These are phyloP conservation scores for Benthosema pterotum DNA, from an alignment of 2,797 vertebrate genomes.

Conservation along the genomic window DNA sequence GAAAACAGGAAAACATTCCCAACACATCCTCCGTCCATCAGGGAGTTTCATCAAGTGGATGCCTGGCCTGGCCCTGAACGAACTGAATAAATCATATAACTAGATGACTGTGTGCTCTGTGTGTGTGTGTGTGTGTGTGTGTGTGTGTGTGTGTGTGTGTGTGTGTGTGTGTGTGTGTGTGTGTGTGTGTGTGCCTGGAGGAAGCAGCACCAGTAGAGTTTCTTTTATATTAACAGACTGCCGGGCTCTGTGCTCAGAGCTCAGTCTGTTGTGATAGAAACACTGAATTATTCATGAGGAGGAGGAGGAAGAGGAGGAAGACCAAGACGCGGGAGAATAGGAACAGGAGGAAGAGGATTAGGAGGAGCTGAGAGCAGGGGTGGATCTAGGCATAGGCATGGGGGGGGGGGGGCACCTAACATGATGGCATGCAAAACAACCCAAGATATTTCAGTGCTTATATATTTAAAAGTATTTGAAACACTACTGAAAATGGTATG, in stretches of 20 bases:
- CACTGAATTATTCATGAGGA: slow-evolving; percentile 81
- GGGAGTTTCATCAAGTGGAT: slow-evolving; percentile 64
- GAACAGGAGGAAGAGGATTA: background rate
- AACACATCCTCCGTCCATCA: slow-evolving; percentile 58
- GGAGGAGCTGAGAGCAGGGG: too few species aligned
- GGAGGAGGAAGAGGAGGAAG: slow-evolving; percentile 63
- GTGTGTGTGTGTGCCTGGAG: slow-evolving; percentile 69
- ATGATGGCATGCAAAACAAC: too few species aligned
- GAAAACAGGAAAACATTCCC: slow-evolving; percentile 59
- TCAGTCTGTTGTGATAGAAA: slow-evolving; percentile 80
- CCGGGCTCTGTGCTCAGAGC: slow-evolving; percentile 73
- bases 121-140: slow-evolving; percentile 9
- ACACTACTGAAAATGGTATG: too few species aligned
- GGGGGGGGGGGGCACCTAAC: too few species aligned
- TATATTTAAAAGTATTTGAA: too few species aligned
- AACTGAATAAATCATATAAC: slow-evolving; percentile 25
- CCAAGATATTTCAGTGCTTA: too few species aligned
- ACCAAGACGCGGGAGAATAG: slow-evolving; percentile 20
- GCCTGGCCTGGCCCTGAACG: slow-evolving; percentile 36
- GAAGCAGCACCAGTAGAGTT: slow-evolving; percentile 68
- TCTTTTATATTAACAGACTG: slow-evolving; percentile 79
- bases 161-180: slow-evolving; percentile 16
- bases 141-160: too few species aligned
- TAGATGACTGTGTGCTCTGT: slow-evolving; percentile 76
- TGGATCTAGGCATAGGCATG: too few species aligned